phyloP scores from a whole-genome alignment of 2,888 invertebrate genomes.

The Leptinotarsa juncta region DNA sequence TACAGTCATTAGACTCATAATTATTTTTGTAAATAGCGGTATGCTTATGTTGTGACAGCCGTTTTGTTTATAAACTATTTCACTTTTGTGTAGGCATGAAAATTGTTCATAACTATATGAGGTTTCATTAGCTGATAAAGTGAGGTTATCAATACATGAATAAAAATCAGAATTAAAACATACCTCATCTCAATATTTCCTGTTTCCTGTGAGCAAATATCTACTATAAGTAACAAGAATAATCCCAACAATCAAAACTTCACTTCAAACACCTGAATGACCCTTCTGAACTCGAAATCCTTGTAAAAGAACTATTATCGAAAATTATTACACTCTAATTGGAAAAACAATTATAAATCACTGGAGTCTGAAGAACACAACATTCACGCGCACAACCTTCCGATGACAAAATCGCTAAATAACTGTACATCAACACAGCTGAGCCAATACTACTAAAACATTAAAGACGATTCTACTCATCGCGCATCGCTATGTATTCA shows the following conservation, averaged over 20 bases:
- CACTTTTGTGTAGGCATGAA: too few species aligned
- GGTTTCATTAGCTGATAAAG: neutral
- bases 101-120: neutral
- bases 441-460: conserved; percentile 48
- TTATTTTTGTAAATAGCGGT: too few species aligned
- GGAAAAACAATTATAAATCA: conserved; percentile 33
- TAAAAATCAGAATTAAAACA: neutral
- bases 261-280: neutral
- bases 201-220: neutral
- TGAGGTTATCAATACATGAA: neutral
- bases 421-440: conserved; percentile 44
- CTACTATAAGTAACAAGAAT: neutral
- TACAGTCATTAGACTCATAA: too few species aligned
- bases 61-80: too few species aligned
- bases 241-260: neutral
- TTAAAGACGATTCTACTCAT: conserved; percentile 31
- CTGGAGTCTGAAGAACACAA: conserved; percentile 27
- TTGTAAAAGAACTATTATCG: conserved; percentile 4
- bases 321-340: conserved; percentile 18
- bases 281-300: neutral
- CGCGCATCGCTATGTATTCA: conserved; percentile 34
- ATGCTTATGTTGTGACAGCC: too few species aligned
- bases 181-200: neutral
- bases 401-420: conserved; percentile 37
- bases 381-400: conserved; percentile 29